Conservation (phyloP, 2,797 vertebrate genomes). For the Heliangelus exortis region DNA sequence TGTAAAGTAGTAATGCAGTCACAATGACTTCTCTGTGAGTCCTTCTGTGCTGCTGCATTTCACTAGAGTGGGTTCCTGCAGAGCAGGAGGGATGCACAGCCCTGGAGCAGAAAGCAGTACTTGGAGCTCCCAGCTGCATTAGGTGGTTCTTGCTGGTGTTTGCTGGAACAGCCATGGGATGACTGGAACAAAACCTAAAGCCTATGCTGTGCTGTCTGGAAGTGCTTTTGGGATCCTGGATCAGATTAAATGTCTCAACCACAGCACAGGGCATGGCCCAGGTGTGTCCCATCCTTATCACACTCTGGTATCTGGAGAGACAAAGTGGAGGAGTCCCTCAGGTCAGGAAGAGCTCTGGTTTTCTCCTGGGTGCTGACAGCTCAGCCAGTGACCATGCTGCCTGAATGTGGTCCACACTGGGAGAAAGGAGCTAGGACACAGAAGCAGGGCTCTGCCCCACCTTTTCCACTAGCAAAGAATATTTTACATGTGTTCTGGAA, state of each 20-base stretch:
- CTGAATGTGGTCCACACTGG: background rate
- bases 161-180: background rate
- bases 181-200: background rate
- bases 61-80: background rate
- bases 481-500: background rate
- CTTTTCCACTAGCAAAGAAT: background rate
- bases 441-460: background rate
- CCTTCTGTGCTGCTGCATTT: background rate
- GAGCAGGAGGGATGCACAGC: background rate
- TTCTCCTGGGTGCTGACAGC: background rate
- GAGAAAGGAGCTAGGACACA: background rate
- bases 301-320: background rate
- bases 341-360: background rate
- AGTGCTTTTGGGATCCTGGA: background rate
- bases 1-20: background rate
- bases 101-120: background rate
- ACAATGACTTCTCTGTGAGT: background rate
- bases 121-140: background rate
- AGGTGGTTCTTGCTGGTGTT: accelerated
- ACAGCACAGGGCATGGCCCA: background rate
- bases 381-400: background rate
- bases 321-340: background rate
- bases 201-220: background rate
- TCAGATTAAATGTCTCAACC: background rate
- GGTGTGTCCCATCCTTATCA: background rate